A percentile compares a stretch with the other conserved stretches of the same genome.
Evolutionary conservation across 2,797 vertebrate species (phyloP).

Genomic region (Triplophysa bombifrons): DNA sequence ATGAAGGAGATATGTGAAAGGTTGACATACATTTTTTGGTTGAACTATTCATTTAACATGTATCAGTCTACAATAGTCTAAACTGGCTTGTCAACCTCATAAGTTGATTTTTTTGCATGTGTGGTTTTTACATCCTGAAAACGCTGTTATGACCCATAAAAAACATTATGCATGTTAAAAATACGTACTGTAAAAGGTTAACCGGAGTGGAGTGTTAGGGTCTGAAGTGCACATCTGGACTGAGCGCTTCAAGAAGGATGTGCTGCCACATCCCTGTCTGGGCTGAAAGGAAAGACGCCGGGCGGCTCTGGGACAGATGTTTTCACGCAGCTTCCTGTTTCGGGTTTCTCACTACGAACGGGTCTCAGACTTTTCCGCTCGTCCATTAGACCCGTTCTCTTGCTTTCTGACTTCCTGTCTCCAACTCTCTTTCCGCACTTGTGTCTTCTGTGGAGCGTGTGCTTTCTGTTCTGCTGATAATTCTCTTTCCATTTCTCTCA

Average conservation of each 20-base stretch:
- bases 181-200: too few relatives aligned
- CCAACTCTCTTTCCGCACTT: neutral
- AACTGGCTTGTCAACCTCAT: too few relatives aligned
- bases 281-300: slow-evolving; percentile 5
- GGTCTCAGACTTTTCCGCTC: slow-evolving; percentile 22
- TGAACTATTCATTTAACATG: too few relatives aligned
- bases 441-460: slow-evolving; percentile 1
- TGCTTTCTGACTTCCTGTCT: slow-evolving; percentile 28
- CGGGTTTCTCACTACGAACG: slow-evolving; percentile 17
- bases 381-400: neutral
- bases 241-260: neutral
- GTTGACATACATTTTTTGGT: neutral
- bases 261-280: neutral
- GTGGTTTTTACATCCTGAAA: too few relatives aligned
- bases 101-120: too few relatives aligned
- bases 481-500: slow-evolving; percentile 12
- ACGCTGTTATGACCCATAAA: too few relatives aligned
- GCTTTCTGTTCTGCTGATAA: slow-evolving; percentile 24
- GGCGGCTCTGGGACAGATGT: slow-evolving; percentile 2
- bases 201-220: too few relatives aligned
- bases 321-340: slow-evolving; percentile 30
- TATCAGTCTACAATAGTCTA: too few relatives aligned
- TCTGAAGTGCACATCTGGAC: neutral
- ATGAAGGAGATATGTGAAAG: neutral
- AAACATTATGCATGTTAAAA: too few relatives aligned